phyloP scores from a whole-genome alignment of 2,888 invertebrate species.

The Dyspetes luteomarginatus region DNA sequence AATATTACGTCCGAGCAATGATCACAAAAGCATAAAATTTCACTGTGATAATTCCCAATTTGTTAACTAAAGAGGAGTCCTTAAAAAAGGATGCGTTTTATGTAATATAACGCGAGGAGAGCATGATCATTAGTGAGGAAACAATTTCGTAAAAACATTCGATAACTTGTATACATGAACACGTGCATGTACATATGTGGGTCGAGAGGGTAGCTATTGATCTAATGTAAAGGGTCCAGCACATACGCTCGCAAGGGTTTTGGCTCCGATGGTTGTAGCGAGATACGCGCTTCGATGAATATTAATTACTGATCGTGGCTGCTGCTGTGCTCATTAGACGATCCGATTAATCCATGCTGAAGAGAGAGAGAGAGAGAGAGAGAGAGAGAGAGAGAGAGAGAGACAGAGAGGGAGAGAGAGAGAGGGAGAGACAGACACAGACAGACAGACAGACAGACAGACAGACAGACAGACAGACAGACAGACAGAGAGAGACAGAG shows the following conservation, averaged over 20 bases:
- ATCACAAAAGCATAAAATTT: too few relatives aligned
- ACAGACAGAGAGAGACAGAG: neutral
- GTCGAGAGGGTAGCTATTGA: neutral
- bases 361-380: neutral
- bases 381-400: neutral
- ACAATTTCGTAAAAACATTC: neutral
- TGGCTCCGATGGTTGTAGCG: neutral
- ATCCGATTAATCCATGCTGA: slow-evolving; percentile 43
- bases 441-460: too few relatives aligned
- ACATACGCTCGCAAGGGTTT: neutral
- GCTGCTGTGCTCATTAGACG: slow-evolving; percentile 56
- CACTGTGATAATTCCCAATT: neutral
- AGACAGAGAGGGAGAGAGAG: neutral
- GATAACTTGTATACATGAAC: neutral
- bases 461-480: too few relatives aligned
- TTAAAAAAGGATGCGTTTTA: neutral
- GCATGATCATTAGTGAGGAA: neutral
- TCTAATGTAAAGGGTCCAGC: neutral
- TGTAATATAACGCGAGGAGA: neutral
- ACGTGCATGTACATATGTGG: neutral
- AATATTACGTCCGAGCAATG: too few relatives aligned
- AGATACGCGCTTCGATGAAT: slow-evolving; percentile 50
- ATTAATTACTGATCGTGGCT: slow-evolving; percentile 57
- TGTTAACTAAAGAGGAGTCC: neutral
- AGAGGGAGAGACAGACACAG: neutral